Conservation (phyloP, 1,140 invertebrate species). For the Drosophila santomea region DNA sequence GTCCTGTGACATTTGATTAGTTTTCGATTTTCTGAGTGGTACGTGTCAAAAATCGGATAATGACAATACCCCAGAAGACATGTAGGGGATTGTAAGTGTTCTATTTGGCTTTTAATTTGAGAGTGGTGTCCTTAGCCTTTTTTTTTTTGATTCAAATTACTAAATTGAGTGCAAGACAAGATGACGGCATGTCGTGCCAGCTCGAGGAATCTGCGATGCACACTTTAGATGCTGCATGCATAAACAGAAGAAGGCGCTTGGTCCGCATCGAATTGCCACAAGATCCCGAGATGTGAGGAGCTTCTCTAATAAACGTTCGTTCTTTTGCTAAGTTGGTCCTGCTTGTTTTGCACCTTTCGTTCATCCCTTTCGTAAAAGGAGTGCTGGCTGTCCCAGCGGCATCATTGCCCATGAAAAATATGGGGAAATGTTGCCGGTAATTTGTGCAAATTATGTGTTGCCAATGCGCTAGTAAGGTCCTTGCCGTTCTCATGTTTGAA, state of each 20-base stretch:
- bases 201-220: conserved; percentile 28
- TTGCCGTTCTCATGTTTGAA: conserved; percentile 46
- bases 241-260: conserved; percentile 32
- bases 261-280: conserved; percentile 32
- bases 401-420: conserved; percentile 74
- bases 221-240: conserved; percentile 73
- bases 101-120: conserved; percentile 2
- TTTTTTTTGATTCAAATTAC: not conserved
- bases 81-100: not conserved
- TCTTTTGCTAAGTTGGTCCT: conserved; percentile 51
- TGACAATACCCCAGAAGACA: conserved; percentile 59
- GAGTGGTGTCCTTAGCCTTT: no score
- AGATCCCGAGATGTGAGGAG: conserved; percentile 2
- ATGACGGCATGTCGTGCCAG: conserved; percentile 14
- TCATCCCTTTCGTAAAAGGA: conserved; percentile 19
- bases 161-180: conserved; percentile 8
- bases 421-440: conserved; percentile 72
- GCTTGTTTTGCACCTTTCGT: conserved; percentile 75
- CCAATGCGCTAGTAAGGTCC: conserved; percentile 32
- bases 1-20: conserved; percentile 75
- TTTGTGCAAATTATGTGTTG: conserved; percentile 79
- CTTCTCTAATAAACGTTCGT: conserved; percentile 68
- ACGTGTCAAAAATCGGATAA: conserved; percentile 62
- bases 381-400: conserved; percentile 59
- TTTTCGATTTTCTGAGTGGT: conserved; percentile 53